Percentiles rank a stretch among this genome's conserved stretches.
phyloP scores from a whole-genome alignment of 1,140 invertebrate genomes.

The Lethrus apterus region DNA sequence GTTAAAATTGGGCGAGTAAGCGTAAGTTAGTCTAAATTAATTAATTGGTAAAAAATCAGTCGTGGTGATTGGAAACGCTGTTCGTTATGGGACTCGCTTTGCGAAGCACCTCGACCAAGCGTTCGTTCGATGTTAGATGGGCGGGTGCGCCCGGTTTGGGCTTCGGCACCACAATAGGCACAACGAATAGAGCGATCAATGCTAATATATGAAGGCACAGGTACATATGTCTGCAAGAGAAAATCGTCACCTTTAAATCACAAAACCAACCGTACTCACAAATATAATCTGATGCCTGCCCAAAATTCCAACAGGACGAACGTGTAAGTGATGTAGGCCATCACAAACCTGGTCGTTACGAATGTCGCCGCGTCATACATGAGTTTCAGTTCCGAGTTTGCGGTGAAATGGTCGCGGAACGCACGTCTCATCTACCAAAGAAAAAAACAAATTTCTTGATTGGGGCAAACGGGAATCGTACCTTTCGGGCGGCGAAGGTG shows the following conservation, averaged over 20 bases:
- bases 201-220: conserved; percentile 45
- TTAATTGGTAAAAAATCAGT: conserved; percentile 18
- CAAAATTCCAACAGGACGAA: conserved; percentile 82
- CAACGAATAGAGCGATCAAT: conserved; percentile 35
- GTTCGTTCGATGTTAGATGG: neutral
- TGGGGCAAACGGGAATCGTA: conserved; percentile 40
- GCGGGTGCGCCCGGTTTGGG: conserved; percentile 15
- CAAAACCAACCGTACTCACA: no score
- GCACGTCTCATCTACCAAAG: conserved; percentile 55
- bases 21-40: no score
- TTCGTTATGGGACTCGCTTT: conserved; percentile 22
- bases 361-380: conserved; percentile 76
- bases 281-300: conserved; percentile 32
- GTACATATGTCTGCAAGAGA: conserved; percentile 42
- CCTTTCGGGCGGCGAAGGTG: conserved; percentile 73
- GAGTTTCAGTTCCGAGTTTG: conserved; percentile 50
- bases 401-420: conserved; percentile 69
- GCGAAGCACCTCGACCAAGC: conserved; percentile 13
- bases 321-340: conserved; percentile 82
- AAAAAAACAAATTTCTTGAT: conserved; percentile 26
- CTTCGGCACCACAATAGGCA: conserved; percentile 36
- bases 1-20: no score
- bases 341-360: conserved; percentile 66
- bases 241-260: neutral
- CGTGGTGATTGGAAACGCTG: conserved; percentile 24